phyloP scores from a whole-genome alignment of 2,888 invertebrate genomes.

The Andrena bucephala region DNA sequence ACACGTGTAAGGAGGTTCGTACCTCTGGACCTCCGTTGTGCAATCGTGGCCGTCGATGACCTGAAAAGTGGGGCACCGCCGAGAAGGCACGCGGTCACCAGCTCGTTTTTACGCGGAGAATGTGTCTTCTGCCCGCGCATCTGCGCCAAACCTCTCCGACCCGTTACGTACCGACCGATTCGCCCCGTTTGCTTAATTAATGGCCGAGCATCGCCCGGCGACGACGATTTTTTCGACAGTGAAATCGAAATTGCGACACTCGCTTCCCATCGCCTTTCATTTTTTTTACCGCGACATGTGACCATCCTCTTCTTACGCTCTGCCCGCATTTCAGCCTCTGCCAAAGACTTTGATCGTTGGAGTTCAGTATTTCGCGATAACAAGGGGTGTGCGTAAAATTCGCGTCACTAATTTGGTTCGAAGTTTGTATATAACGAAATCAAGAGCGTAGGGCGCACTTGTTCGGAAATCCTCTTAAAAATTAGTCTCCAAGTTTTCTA shows the following conservation, averaged over 20 bases:
- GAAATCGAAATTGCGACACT: constrained; percentile 67
- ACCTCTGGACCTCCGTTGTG: constrained; percentile 51
- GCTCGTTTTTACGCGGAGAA: constrained; percentile 64
- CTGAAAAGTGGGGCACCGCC: constrained; percentile 60
- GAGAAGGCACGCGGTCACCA: constrained; percentile 66
- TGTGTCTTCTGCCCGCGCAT: constrained; percentile 65
- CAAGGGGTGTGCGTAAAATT: too few species aligned
- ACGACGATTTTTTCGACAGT: constrained; percentile 66
- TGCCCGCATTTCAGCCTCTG: constrained; percentile 20
- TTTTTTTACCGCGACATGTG: constrained; percentile 19
- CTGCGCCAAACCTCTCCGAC: constrained; percentile 35
- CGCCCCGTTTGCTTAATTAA: constrained; percentile 69
- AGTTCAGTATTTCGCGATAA: neutral
- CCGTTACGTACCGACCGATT: constrained; percentile 60
- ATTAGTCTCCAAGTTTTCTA: too few species aligned
- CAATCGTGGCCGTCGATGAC: constrained; percentile 61
- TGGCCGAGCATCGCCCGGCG: constrained; percentile 55
- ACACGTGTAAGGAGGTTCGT: constrained; percentile 41
- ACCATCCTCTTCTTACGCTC: neutral
- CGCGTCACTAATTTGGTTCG: too few species aligned
- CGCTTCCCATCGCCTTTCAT: constrained; percentile 38
- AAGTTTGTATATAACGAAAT: too few species aligned
- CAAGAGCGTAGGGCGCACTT: too few species aligned
- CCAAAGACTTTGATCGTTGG: neutral
- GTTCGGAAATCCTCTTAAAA: too few species aligned